Evolutionary conservation across 2,113 vertebrate species (phyloP).

Genomic region (Dasyurus viverrinus): DNA sequence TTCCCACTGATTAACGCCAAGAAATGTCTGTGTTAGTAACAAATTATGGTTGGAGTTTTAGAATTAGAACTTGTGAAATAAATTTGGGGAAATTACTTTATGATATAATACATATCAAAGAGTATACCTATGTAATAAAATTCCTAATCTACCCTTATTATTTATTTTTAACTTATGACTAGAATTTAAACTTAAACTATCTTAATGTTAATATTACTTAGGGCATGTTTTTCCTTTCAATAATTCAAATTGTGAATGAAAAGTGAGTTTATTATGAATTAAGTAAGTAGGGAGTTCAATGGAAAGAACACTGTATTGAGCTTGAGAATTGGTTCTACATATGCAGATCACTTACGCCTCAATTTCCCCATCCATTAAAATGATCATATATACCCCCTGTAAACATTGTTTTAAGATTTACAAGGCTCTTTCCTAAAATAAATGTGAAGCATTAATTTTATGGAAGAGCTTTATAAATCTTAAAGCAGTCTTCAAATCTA

Average conservation of each 20-base stretch:
- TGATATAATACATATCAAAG: neutral
- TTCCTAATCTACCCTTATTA: neutral
- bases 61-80: conserved; percentile 9
- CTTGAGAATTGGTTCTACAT: neutral
- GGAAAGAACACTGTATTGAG: neutral
- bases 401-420: neutral
- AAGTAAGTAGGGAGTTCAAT: neutral
- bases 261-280: neutral
- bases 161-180: conserved; percentile 22
- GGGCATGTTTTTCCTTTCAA: neutral
- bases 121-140: neutral
- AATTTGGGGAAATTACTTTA: neutral
- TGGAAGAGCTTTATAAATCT: neutral
- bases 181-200: neutral
- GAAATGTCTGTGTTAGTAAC: neutral
- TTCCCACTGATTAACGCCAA: conserved; percentile 17
- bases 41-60: conserved; percentile 13
- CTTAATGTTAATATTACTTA: neutral
- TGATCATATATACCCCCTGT: neutral
- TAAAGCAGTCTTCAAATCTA: neutral
- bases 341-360: neutral
- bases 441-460: neutral
- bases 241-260: neutral
- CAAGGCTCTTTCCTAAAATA: neutral
- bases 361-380: neutral